These are phyloP conservation scores for Carduelis carduelis DNA, from an alignment of 2,797 vertebrate species.

Conservation along the genomic window DNA sequence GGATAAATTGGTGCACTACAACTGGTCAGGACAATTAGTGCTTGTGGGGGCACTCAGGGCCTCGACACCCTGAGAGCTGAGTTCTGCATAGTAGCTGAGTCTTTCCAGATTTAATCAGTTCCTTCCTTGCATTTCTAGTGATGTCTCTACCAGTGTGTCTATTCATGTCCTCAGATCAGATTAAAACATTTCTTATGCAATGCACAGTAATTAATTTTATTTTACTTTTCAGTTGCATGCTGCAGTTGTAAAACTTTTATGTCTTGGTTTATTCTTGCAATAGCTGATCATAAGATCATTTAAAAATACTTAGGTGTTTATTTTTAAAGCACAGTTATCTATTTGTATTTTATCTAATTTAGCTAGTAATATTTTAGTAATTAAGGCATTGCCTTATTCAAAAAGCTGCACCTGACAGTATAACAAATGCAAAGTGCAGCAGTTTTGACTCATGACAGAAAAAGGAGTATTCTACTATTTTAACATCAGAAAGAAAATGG, in stretches of 20 bases:
- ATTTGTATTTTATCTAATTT: background rate
- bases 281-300: background rate
- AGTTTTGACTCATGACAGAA: background rate
- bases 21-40: background rate
- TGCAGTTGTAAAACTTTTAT: background rate
- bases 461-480: background rate
- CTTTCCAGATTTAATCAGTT: background rate
- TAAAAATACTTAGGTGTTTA: background rate
- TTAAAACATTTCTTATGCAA: background rate
- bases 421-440: background rate
- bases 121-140: background rate
- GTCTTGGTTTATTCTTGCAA: background rate
- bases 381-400: background rate
- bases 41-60: background rate
- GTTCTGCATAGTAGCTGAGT: background rate
- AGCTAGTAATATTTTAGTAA: background rate
- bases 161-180: background rate
- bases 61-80: background rate
- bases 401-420: background rate
- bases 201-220: background rate
- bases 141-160: background rate
- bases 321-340: background rate
- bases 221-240: background rate
- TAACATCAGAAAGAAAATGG: background rate
- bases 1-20: rapidly evolving